These are phyloP conservation scores for Autographa gamma DNA, from an alignment of 2,888 invertebrate species.

Conservation along the genomic window DNA sequence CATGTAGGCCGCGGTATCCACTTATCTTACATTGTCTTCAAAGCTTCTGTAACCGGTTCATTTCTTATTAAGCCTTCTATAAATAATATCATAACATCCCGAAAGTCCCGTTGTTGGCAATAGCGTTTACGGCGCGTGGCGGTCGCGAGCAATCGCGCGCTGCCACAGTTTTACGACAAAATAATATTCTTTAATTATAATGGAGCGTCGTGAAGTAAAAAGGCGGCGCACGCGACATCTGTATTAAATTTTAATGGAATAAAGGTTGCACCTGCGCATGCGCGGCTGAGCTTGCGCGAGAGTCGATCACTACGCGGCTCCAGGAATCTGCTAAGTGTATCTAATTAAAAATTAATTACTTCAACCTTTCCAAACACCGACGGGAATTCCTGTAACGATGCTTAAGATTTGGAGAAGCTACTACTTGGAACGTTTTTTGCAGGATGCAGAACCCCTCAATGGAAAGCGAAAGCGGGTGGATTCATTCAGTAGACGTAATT, in stretches of 20 bases:
- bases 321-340: conserved; percentile 75
- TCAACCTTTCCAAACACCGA: conserved; percentile 63
- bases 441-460: neutral
- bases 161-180: conserved; percentile 83
- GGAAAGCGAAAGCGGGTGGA: neutral
- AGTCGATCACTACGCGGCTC: conserved; percentile 74
- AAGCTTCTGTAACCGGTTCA: conserved; percentile 45
- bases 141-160: conserved; percentile 67
- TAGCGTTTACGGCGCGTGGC: conserved; percentile 77
- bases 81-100: conserved; percentile 70
- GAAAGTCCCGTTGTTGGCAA: conserved; percentile 75
- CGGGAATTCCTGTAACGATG: conserved; percentile 51
- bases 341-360: conserved; percentile 82
- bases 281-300: conserved; percentile 70
- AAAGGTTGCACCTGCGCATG: conserved; percentile 82
- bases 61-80: conserved; percentile 47
- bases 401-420: conserved; percentile 50
- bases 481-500: conserved; percentile 1
- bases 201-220: conserved; percentile 83
- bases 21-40: conserved; percentile 51
- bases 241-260: conserved; percentile 88
- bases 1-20: conserved; percentile 25
- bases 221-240: conserved; percentile 86
- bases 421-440: conserved; percentile 19
- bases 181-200: conserved; percentile 88